These are phyloP conservation scores for Cydia strobilella DNA, from an alignment of 1,140 invertebrate species.

Conservation along the genomic window DNA sequence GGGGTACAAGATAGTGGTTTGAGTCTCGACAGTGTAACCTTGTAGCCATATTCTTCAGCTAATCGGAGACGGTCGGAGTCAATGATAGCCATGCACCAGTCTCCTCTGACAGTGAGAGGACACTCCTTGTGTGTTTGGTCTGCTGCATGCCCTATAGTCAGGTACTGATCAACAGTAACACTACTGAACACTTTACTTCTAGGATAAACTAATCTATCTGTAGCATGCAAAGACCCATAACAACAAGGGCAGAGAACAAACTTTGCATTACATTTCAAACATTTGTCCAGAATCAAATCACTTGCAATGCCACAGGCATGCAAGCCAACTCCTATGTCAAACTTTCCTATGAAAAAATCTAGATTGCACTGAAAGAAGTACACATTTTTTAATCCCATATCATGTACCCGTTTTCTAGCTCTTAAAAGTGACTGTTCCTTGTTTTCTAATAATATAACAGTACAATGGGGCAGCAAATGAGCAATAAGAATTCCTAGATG, in stretches of 20 bases:
- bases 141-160: conserved; percentile 92
- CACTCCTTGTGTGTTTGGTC: conserved; percentile 92
- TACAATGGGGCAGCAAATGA: conserved; percentile 87
- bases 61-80: conserved; percentile 91
- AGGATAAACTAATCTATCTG: conserved; percentile 88
- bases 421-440: conserved; percentile 92
- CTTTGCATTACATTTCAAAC: conserved; percentile 86
- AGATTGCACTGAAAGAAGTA: conserved; percentile 92
- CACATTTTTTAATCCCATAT: conserved; percentile 88
- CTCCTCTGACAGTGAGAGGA: conserved; percentile 76
- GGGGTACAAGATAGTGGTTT: conserved; percentile 91
- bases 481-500: conserved; percentile 95
- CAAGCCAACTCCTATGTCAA: conserved; percentile 92
- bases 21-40: conserved; percentile 87
- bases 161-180: conserved; percentile 84
- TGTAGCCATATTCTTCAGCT: conserved; percentile 88
- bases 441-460: conserved; percentile 93
- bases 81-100: conserved; percentile 91
- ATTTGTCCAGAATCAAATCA: conserved; percentile 94
- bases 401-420: conserved; percentile 86
- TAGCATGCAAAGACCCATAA: conserved; percentile 91
- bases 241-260: conserved; percentile 97
- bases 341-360: conserved; percentile 89
- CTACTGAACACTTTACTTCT: conserved; percentile 82
- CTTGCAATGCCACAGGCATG: conserved; percentile 98